These are phyloP conservation scores for Yponomeuta malinellus DNA, from an alignment of 2,888 invertebrate species.

Conservation along the genomic window DNA sequence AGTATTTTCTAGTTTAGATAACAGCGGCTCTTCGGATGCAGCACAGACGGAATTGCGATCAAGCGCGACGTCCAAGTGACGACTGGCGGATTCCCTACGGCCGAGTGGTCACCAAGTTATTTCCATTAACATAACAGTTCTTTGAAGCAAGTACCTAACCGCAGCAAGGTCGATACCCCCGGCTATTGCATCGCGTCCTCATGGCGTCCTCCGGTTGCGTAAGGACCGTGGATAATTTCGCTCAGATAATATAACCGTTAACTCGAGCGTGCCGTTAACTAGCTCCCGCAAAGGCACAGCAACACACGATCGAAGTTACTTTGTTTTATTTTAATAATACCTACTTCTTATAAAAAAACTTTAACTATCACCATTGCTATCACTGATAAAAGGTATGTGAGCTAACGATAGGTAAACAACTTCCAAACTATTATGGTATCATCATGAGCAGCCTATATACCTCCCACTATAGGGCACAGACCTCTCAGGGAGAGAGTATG, in stretches of 20 bases:
- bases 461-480: too few relatives aligned
- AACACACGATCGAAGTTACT: background rate
- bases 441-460: too few relatives aligned
- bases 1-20: too few relatives aligned
- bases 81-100: conserved; percentile 25
- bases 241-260: conserved; percentile 18
- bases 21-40: background rate
- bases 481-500: too few relatives aligned
- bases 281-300: background rate
- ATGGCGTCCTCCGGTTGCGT: conserved; percentile 56
- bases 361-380: too few relatives aligned
- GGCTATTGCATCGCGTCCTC: conserved; percentile 34
- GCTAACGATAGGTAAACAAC: too few relatives aligned
- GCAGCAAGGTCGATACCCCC: conserved; percentile 72
- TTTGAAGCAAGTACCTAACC: conserved; percentile 63
- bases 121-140: conserved; percentile 72
- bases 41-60: conserved; percentile 13
- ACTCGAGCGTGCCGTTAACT: conserved; percentile 5
- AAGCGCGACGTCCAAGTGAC: conserved; percentile 10
- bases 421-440: too few relatives aligned
- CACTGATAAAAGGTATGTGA: too few relatives aligned
- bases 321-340: too few relatives aligned
- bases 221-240: conserved; percentile 47
- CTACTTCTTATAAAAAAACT: too few relatives aligned
- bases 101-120: conserved; percentile 52